Base-by-base conservation (phyloP, 2,797 vertebrate genomes). In the Myoxocephalus aenaeus region DNA sequence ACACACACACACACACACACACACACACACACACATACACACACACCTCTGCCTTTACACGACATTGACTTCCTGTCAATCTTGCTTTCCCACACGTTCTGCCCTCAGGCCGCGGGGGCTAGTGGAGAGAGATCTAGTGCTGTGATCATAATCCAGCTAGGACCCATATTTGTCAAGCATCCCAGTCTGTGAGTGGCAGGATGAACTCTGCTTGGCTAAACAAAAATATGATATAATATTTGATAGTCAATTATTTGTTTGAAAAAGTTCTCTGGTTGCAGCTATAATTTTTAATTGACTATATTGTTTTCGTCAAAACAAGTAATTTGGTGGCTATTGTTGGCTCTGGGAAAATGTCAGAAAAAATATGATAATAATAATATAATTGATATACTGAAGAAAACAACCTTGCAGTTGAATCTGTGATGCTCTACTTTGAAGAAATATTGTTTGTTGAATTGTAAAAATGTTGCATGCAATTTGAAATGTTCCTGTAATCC, bases 91-190 rank as follows among this genome's bases (percentile, higher is more conserved):
- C 82, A 82, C 86, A 87, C 48, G 67, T 81, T 87, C 81, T 86
- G 83, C 86, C 89, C 85, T 87, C 73, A 32, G 86, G 86, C 83
- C 54, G 79, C 18, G 7, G 73, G 81, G 64, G 79, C 79, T 70
- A 76, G 77, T 65, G 69, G 61, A 74, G 63, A 82, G 75, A 76
- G 81, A 87, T 83, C 74, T 36, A 34, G 57, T 18, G 83, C 87
- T 91, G 81, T 85, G 90, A 92, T 92, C 87, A 70, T 74, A 80
- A 88, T 91, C 87, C 87, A 91, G 83, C 65, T 15, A 71, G 18
- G 71, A 32, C 73, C 73, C 71, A 36, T 67, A 69, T 89, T 89
- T 87, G 85, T 86, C 70, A 34, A 73, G 78, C 62, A 73, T 76
- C 83, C 59, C 56, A 34, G 27, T 42, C 48, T 32, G 8, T 85